phyloP scores from a whole-genome alignment of 1,140 invertebrate genomes.

The Aethina tumida region DNA sequence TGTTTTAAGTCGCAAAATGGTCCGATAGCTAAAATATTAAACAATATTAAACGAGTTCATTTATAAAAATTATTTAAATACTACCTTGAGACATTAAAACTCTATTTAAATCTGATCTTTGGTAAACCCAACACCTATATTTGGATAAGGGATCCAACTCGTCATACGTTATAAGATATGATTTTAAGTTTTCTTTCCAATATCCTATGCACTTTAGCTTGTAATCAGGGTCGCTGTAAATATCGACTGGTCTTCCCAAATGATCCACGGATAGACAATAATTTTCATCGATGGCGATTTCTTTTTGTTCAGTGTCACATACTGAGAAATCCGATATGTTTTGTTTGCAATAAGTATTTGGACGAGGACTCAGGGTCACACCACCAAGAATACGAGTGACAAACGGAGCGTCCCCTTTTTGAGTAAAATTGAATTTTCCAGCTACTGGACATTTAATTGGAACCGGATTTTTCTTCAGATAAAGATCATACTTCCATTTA shows the following conservation, averaged over 20 bases:
- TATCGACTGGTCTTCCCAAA: conserved; percentile 83
- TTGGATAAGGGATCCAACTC: conserved; percentile 91
- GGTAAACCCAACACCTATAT: conserved; percentile 97
- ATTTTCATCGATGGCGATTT: conserved; percentile 85
- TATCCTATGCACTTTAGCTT: conserved; percentile 95
- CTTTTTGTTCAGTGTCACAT: conserved; percentile 88
- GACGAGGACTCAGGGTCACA: conserved; percentile 84
- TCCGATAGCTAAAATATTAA: conserved; percentile 54
- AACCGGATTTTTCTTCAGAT: conserved; percentile 82
- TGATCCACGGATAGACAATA: conserved; percentile 93
- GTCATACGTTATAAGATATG: conserved; percentile 94
- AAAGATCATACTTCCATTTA: conserved; percentile 81
- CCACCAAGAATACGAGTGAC: conserved; percentile 88
- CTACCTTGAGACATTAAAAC: conserved; percentile 71
- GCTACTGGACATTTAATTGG: conserved; percentile 91
- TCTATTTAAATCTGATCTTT: conserved; percentile 85
- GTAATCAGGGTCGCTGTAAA: conserved; percentile 93
- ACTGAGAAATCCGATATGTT: conserved; percentile 93
- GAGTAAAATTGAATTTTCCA: conserved; percentile 90
- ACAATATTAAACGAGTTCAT: neutral
- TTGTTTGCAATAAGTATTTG: conserved; percentile 85
- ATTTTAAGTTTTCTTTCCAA: conserved; percentile 97
- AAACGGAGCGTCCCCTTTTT: conserved; percentile 79
- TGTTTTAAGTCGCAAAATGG: conserved; percentile 86
- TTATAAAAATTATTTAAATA: no score